Evolutionary conservation across 2,113 vertebrate genomes (phyloP).

Genomic region (Petromus typicus): DNA sequence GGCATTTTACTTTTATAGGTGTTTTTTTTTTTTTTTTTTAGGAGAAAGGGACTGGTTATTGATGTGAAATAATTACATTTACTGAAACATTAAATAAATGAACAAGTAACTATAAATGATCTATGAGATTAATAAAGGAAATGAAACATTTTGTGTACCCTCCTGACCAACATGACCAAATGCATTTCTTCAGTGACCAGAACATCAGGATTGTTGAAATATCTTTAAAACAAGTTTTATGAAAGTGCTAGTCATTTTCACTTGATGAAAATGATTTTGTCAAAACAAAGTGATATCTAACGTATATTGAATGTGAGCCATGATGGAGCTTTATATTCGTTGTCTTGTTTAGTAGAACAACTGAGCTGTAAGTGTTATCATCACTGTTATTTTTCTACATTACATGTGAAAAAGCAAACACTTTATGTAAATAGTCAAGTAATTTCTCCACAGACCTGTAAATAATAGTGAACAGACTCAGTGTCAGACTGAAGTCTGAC

Average conservation of each 20-base stretch:
- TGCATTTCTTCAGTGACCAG: not conserved
- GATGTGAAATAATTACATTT: not conserved
- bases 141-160: not conserved
- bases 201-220: not conserved
- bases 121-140: not conserved
- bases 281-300: conserved; percentile 5
- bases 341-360: conserved; percentile 8
- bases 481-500: not conserved
- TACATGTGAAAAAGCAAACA: conserved; percentile 23
- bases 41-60: not conserved
- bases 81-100: not conserved
- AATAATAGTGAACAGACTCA: not conserved
- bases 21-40: not conserved
- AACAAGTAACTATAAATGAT: not conserved
- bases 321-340: not conserved
- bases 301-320: not conserved
- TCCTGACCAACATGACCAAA: not conserved
- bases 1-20: not conserved
- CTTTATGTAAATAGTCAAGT: not conserved
- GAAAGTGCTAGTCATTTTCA: not conserved
- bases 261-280: conserved; percentile 30
- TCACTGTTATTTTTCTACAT: conserved; percentile 1
- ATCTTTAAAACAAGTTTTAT: not conserved
- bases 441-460: not conserved
- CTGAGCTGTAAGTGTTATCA: not conserved